Conservation (phyloP, 2,113 vertebrate species). For the Taxidea taxus region DNA sequence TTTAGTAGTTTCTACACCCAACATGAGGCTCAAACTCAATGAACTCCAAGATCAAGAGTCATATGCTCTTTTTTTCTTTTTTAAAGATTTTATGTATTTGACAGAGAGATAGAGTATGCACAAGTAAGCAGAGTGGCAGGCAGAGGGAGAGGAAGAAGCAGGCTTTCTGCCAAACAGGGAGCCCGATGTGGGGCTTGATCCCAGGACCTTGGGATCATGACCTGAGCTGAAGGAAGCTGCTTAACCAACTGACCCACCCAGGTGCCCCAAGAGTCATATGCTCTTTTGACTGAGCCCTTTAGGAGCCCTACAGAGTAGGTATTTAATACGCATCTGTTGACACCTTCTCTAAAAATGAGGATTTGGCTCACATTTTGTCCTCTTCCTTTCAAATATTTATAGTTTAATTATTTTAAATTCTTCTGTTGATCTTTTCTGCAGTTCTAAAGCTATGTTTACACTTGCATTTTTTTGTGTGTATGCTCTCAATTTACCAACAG, state of each 20-base stretch:
- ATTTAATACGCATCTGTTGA: not conserved
- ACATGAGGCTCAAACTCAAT: not conserved
- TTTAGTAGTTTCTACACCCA: not conserved
- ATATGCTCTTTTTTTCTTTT: not conserved
- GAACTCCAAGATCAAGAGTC: not conserved
- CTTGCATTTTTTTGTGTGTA: not conserved
- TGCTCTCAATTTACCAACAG: not conserved
- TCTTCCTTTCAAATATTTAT: slow-evolving; percentile 14
- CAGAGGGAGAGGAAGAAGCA: no score
- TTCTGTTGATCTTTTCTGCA: not conserved
- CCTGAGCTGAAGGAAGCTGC: no score
- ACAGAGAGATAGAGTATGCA: no score
- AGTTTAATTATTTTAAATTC: slow-evolving; percentile 15
- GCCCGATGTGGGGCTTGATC: no score
- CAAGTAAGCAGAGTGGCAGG: no score
- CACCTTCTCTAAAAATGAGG: not conserved
- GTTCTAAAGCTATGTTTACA: not conserved
- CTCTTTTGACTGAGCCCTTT: not conserved
- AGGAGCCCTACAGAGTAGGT: not conserved
- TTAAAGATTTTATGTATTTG: no score
- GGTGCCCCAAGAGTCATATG: not conserved
- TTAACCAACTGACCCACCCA: no score
- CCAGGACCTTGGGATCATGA: no score
- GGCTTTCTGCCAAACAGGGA: no score
- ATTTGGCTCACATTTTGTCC: not conserved